phyloP scores from a whole-genome alignment of 2,797 vertebrate genomes.

The Pipistrellus pygmaeus region DNA sequence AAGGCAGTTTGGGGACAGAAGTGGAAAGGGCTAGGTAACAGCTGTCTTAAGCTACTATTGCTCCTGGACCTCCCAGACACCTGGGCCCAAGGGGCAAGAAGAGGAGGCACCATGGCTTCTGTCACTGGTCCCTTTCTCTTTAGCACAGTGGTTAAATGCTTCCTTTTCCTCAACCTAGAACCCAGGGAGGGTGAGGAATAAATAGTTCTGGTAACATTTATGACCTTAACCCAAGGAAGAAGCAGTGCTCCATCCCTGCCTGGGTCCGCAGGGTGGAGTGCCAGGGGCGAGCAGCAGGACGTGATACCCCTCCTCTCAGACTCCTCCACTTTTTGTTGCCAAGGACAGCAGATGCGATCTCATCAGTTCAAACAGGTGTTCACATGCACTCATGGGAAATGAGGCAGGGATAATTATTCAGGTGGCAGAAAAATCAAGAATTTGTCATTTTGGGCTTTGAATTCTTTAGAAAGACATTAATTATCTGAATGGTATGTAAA shows the following conservation, averaged over 20 bases:
- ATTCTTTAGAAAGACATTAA: constrained; percentile 41
- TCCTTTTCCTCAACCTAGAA: background rate
- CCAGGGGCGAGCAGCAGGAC: background rate
- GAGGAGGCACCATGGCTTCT: background rate
- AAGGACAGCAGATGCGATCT: background rate
- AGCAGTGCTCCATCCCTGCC: background rate
- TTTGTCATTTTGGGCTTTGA: constrained; percentile 51
- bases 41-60: background rate
- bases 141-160: background rate
- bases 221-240: background rate
- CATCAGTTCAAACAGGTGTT: background rate
- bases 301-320: background rate
- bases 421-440: background rate
- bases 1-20: background rate
- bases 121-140: background rate
- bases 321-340: background rate
- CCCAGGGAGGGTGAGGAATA: background rate
- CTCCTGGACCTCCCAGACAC: background rate
- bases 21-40: background rate
- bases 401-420: background rate
- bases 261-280: background rate
- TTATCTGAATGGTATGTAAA: background rate
- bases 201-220: background rate
- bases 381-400: background rate
- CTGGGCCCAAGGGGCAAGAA: background rate